These are phyloP conservation scores for Rousettus leschenaultii DNA, from an alignment of 2,113 vertebrate species.

Conservation along the genomic window DNA sequence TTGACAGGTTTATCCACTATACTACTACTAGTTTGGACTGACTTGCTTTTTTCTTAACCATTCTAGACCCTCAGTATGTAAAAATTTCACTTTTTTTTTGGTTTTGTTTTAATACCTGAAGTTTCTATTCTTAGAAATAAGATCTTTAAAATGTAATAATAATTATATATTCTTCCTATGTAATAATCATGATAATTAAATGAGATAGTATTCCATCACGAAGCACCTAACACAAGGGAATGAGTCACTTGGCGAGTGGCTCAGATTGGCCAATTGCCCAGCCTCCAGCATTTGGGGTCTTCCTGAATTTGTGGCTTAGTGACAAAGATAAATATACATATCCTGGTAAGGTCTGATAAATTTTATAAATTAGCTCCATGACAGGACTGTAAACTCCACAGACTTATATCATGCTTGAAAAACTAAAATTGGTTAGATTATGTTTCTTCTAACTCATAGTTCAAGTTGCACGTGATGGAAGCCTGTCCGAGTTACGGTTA, in stretches of 20 bases:
- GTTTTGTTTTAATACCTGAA: not conserved
- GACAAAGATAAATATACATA: not conserved
- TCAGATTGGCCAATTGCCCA: not conserved
- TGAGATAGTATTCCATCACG: not conserved
- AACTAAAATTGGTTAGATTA: not conserved
- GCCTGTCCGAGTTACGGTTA: not conserved
- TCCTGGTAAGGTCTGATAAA: not conserved
- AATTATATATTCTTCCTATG: not conserved
- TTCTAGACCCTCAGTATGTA: not conserved
- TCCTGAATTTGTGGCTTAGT: not conserved
- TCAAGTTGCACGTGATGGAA: not conserved
- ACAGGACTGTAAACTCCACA: not conserved
- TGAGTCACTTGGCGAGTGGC: not conserved
- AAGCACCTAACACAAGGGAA: not conserved
- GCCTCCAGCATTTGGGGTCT: not conserved
- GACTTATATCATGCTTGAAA: not conserved
- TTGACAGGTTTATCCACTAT: not conserved
- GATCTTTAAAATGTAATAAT: not conserved
- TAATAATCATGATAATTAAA: not conserved
- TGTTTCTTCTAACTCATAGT: not conserved
- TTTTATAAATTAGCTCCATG: not conserved
- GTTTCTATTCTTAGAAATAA: not conserved
- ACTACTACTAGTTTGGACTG: not conserved
- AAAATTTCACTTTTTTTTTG: not conserved
- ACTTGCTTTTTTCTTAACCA: not conserved